Evolutionary conservation across 2,797 vertebrate genomes (phyloP), one percentile per base, ranked within the genome.

Genomic region (Acipenser oxyrinchus): DNA sequence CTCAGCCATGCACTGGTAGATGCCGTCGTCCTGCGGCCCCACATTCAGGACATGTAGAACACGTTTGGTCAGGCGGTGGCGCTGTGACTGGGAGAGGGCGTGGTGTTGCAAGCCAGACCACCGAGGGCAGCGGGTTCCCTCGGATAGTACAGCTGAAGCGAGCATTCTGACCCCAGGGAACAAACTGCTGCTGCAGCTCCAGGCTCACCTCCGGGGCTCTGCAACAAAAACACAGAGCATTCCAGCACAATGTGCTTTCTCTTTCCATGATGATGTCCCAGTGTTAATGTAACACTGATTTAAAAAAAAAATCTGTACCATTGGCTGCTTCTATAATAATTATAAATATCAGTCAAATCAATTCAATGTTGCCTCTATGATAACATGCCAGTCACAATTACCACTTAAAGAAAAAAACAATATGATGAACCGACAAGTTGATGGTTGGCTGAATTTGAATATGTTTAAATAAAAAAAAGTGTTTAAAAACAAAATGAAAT

Each of bases 1-100:
- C 80, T 98, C 95, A 0, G 93, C 96, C 93, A 98, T 91, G 83
- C 96, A 99, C 78, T 99, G 96, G 85, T 99, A 99, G 66, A 99
- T 88, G 0, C 96, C 96, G 0, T 96, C 91, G 0, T 99, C 96
- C 80, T 95, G 92, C 0, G 92, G 91, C 63, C 93, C 93, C 67
- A 95, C 91, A 0, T 88, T 90, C 68, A 84, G 75, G 69, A 99
- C 83, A 0, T 90, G 88, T 70, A 99, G 85, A 0, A 77, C 71
- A 2, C 82, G 79, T 1, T 84, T 72, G 1, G 86, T 87, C 1
- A 95, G 74, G n/a, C 89, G 90, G 72, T 97, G 91, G 53, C 92
- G 92, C 2, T 83, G 82, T 37, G 91, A 93, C 3, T 87, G 81
- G 0, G 81, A 57, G 0, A 99, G 87, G 93, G 94, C 48, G 82